These are phyloP conservation scores for Crotophaga sulcirostris DNA, from an alignment of 2,113 vertebrate species.

Conservation along the genomic window DNA sequence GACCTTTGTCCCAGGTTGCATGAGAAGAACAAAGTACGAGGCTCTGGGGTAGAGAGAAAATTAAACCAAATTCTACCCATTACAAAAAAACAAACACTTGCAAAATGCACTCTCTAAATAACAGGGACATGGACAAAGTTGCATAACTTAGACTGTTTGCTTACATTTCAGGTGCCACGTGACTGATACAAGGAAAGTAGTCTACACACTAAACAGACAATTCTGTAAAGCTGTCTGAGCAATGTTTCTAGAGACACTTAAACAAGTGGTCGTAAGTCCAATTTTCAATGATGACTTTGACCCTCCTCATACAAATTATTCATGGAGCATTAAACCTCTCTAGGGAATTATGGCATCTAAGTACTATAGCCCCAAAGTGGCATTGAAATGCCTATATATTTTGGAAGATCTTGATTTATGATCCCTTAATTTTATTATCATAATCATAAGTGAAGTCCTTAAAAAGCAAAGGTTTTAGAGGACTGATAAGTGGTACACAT, in stretches of 20 bases:
- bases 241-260: background rate
- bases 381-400: background rate
- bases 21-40: background rate
- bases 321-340: background rate
- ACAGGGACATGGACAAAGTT: background rate
- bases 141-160: background rate
- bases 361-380: background rate
- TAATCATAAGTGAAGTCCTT: background rate
- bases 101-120: background rate
- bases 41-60: background rate
- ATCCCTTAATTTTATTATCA: background rate
- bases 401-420: background rate
- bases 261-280: background rate
- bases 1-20: background rate
- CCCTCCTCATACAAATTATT: background rate
- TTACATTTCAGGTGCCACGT: background rate
- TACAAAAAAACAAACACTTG: background rate
- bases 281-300: background rate
- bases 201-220: background rate
- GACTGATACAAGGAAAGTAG: background rate
- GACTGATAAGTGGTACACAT: fast-evolving
- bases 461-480: background rate
- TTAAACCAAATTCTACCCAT: background rate
- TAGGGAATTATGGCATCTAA: background rate
- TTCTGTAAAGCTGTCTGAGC: background rate